These are phyloP conservation scores for Fragum sueziense DNA, from an alignment of 2,888 invertebrate species.

Conservation along the genomic window DNA sequence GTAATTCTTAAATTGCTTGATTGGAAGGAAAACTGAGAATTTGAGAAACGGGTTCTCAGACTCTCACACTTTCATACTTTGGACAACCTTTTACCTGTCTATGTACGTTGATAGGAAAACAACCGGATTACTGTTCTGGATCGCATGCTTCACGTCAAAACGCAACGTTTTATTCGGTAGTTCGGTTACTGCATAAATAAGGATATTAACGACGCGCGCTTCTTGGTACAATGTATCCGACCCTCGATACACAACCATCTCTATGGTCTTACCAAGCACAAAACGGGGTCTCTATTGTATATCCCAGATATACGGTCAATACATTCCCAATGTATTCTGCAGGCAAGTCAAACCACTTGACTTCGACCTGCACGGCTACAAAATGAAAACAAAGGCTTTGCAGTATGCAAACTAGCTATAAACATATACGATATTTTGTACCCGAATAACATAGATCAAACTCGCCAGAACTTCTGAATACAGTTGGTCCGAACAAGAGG, in stretches of 20 bases:
- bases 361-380: not conserved
- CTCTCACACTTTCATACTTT: not conserved
- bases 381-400: not conserved
- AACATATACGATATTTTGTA: too few relatives aligned
- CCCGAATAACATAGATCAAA: too few relatives aligned
- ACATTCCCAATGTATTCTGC: not conserved
- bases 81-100: not conserved
- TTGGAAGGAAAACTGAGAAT: not conserved
- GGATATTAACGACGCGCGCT: not conserved
- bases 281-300: too few relatives aligned
- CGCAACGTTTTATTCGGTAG: not conserved
- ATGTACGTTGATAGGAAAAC: not conserved
- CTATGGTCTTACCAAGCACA: too few relatives aligned
- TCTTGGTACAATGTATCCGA: not conserved
- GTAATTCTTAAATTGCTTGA: not conserved
- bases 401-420: too few relatives aligned
- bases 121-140: not conserved
- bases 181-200: not conserved
- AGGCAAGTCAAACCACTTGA: not conserved
- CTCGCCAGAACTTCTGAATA: too few relatives aligned
- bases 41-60: not conserved
- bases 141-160: not conserved
- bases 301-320: not conserved
- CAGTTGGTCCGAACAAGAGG: too few relatives aligned
- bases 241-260: too few relatives aligned